These are phyloP conservation scores for Amitus sp. DNA, from an alignment of 2,888 invertebrate species.

Conservation along the genomic window DNA sequence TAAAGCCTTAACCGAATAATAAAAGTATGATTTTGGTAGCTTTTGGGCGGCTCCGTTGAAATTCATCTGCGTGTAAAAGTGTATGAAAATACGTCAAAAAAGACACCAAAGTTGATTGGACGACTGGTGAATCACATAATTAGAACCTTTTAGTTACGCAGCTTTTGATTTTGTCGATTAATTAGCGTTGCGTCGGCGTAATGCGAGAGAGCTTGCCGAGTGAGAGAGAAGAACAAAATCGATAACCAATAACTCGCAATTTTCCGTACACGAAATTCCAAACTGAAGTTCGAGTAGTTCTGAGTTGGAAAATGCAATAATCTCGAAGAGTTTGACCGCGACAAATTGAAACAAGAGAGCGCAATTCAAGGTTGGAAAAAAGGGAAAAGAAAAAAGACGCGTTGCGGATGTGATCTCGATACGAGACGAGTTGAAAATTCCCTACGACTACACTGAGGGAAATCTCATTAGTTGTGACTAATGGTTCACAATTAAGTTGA, in stretches of 20 bases:
- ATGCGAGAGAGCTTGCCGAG: not conserved
- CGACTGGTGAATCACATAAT: constrained; percentile 1
- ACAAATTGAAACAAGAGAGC: too few relatives aligned
- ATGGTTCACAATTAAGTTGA: too few relatives aligned
- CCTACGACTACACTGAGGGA: constrained; percentile 9
- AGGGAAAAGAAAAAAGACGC: too few relatives aligned
- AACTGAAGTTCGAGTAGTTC: not conserved
- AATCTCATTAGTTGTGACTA: too few relatives aligned
- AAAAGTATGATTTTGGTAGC: not conserved
- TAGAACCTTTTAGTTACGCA: not conserved
- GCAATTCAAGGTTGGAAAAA: too few relatives aligned
- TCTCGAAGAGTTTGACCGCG: too few relatives aligned
- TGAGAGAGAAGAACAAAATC: not conserved
- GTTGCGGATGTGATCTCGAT: constrained; percentile 12
- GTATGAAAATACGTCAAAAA: constrained; percentile 1
- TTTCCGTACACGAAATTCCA: not conserved
- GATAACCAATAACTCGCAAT: not conserved
- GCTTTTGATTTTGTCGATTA: constrained; percentile 1
- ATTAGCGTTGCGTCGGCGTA: not conserved
- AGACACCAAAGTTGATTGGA: constrained; percentile 3
- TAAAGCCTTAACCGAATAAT: too few relatives aligned
- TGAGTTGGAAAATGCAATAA: too few relatives aligned
- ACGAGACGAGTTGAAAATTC: constrained; percentile 18
- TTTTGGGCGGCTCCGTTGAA: constrained; percentile 2
- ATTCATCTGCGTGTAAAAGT: not conserved